phyloP scores from a whole-genome alignment of 1,140 invertebrate genomes.

The Micrasema longulum region DNA sequence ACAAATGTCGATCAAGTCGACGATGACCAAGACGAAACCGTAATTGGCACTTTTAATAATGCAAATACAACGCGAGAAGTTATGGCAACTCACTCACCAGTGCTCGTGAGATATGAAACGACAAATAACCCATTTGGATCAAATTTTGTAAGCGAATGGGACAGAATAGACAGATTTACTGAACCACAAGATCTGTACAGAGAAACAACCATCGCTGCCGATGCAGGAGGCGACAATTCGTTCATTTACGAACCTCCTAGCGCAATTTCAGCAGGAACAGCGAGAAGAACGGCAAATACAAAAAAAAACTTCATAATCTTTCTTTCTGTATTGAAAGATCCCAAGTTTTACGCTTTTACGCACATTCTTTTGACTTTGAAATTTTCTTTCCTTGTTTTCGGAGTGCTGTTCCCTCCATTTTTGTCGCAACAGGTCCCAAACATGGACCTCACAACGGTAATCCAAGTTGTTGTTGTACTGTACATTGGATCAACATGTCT shows the following conservation, averaged over 20 bases:
- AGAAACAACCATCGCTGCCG: constrained; percentile 63
- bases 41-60: constrained; percentile 64
- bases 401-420: constrained; percentile 60
- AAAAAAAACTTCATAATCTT: constrained; percentile 65
- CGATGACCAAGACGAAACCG: constrained; percentile 61
- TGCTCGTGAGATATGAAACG: constrained; percentile 56
- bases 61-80: constrained; percentile 60
- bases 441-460: constrained; percentile 61
- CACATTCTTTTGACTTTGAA: constrained; percentile 61
- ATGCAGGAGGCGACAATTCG: constrained; percentile 55
- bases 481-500: constrained; percentile 61
- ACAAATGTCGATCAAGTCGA: constrained; percentile 16
- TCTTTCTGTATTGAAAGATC: constrained; percentile 60
- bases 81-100: constrained; percentile 58
- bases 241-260: constrained; percentile 55
- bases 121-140: constrained; percentile 40
- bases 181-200: constrained; percentile 62
- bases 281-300: constrained; percentile 60
- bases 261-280: constrained; percentile 54
- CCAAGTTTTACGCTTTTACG: constrained; percentile 65
- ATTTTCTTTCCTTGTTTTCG: constrained; percentile 60
- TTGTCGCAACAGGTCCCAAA: constrained; percentile 61
- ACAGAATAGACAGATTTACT: constrained; percentile 58
- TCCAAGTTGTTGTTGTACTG: constrained; percentile 58
- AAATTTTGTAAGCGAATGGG: constrained; percentile 56